Evolutionary conservation across 2,797 vertebrate species (phyloP), one percentile per base, ranked within the genome.

Genomic region (Myoxocephalus aenaeus): DNA sequence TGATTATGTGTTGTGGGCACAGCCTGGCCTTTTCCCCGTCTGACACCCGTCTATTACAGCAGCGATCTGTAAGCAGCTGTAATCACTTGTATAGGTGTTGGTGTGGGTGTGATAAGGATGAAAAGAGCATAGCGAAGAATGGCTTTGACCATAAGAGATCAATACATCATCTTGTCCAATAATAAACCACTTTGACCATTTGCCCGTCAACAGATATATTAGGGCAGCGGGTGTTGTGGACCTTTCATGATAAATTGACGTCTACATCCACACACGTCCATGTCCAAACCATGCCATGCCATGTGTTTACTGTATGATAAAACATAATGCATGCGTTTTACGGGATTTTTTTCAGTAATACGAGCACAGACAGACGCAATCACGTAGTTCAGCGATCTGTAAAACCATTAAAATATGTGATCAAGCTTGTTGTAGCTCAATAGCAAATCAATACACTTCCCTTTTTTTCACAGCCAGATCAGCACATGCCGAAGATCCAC

Each of bases 391-490:
- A 86, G 64, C 86, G 86, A 81, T 87, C 88, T 86, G 79, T 79
- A 85, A 89, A 87, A 74, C 63, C 46, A 58, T 77, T 76, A 86
- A 85, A 86, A 87, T 63, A 90, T 88, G 88, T 83, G 88, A 91
- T 92, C 57, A 90, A 65, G 80, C 80, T 73, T 79, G 69, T 32
- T 83, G 82, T 73, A 70, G 81, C 73, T 89, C 88, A 75, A 87
- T 87, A 83, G 73, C 38, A 73, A 92, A 92, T 94, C 91, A 85
- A 92, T 92, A 86, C 59, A 65, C 58, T 65, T 44, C 10, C 72
- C 3, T 32, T 75, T 79, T 84, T 80, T 88, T 83, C 80, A 79
- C 71, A 67, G 79, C 29, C 65, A 62, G 73, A 90, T 90, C 80
- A 87, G 73, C 76, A 85, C 69, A 77, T 76, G 88, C 63, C 73